Evolutionary conservation across 2,888 invertebrate species (phyloP).

Genomic region (Sphinx pinastri): DNA sequence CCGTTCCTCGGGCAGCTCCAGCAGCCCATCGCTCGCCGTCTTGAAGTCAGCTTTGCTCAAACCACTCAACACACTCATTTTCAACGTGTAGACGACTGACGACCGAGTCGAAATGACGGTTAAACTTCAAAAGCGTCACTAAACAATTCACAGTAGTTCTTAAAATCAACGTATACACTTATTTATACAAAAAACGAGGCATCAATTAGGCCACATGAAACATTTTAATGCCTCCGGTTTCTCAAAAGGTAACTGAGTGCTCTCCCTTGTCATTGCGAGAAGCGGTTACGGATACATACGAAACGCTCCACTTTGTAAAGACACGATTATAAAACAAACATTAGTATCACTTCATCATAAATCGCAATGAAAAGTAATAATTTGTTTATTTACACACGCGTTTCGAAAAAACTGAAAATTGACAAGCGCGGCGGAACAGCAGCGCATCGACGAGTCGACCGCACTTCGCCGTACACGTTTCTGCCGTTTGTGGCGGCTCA

Average conservation of each 20-base stretch:
- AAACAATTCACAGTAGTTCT: constrained; percentile 79
- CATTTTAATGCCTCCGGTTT: constrained; percentile 82
- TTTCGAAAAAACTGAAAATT: constrained; percentile 77
- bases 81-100: constrained; percentile 78
- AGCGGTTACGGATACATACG: constrained; percentile 78
- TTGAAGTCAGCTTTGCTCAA: constrained; percentile 83
- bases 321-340: constrained; percentile 77
- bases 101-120: constrained; percentile 69
- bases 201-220: constrained; percentile 81
- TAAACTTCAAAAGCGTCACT: constrained; percentile 71
- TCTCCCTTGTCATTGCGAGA: constrained; percentile 84
- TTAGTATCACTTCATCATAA: constrained; percentile 77
- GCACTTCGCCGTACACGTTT: constrained; percentile 84
- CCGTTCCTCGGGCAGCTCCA: constrained; percentile 88
- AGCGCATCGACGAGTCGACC: constrained; percentile 83
- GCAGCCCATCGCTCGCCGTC: constrained; percentile 87
- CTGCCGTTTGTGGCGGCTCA: constrained; percentile 57
- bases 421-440: constrained; percentile 79
- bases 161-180: constrained; percentile 80
- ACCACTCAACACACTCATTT: constrained; percentile 82
- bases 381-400: constrained; percentile 82
- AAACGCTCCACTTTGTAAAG: constrained; percentile 72
- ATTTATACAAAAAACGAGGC: constrained; percentile 66
- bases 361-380: constrained; percentile 75
- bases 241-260: constrained; percentile 81